These are phyloP conservation scores for Tricholauxania praeusta DNA, from an alignment of 2,888 invertebrate species.

Conservation along the genomic window DNA sequence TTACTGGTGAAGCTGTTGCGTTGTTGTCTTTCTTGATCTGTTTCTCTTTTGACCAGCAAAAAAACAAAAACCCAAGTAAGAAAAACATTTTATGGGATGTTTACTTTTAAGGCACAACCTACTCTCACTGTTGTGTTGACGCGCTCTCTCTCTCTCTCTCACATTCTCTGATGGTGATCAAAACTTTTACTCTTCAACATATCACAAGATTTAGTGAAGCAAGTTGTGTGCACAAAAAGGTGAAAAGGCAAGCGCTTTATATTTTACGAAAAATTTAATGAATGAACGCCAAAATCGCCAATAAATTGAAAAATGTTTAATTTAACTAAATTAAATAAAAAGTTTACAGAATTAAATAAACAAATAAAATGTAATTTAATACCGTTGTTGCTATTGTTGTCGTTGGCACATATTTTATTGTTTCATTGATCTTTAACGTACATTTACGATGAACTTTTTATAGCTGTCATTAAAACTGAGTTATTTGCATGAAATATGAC, in stretches of 20 bases:
- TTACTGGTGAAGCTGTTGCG: not conserved
- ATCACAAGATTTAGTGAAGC: not conserved
- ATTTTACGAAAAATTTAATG: not conserved
- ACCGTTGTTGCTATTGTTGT: slow-evolving; percentile 10
- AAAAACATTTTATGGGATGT: slow-evolving; percentile 20
- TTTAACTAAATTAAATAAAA: not conserved
- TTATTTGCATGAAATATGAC: not conserved
- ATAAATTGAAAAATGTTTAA: not conserved
- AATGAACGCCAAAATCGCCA: not conserved
- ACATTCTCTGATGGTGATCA: not conserved
- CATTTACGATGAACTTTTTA: not conserved
- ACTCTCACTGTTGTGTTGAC: not conserved
- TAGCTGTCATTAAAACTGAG: slow-evolving; percentile 2
- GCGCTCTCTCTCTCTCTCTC: slow-evolving; percentile 3
- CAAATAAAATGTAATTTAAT: not conserved
- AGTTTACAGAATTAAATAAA: not conserved
- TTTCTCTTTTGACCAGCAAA: not conserved
- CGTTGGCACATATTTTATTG: slow-evolving; percentile 14
- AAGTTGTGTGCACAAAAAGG: not conserved
- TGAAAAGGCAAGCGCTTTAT: not conserved
- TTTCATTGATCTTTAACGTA: slow-evolving; percentile 20
- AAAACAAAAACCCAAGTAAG: not conserved
- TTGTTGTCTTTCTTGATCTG: not conserved
- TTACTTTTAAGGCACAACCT: slow-evolving; percentile 37
- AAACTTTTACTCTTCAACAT: not conserved